Evolutionary conservation across 2,113 vertebrate species (phyloP), one percentile per base, ranked within the genome.

Genomic region (Dendropsophus ebraccatus): DNA sequence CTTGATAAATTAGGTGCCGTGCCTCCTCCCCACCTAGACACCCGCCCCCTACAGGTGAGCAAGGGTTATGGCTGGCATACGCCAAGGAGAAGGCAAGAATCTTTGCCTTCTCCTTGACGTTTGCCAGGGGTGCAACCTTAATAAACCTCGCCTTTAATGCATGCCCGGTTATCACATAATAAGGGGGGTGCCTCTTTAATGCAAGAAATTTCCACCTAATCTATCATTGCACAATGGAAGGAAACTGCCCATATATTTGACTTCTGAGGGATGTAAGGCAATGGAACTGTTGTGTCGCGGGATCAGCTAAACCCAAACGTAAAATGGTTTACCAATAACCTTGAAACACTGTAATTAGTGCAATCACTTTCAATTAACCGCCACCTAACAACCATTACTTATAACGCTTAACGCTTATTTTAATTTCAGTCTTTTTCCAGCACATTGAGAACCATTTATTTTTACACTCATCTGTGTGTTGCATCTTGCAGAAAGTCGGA

Each of bases 301-400:
- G 81, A 76, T 41, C 72, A 87, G 60, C 54, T 2, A 37, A 58
- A 52, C 41, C 45, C 90, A 91, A 89, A 87, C 87, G 87, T 41
- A 80, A 87, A 79, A 62, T 23, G 91, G 84, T 76, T 87, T 13
- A 10, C 83, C 83, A 88, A 45, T 87, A 69, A 83, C 4, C 28
- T 78, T 87, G 65, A 60, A 86, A 85, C 90, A 10, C 67, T 11
- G 32, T 70, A 92, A 90, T 92, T 91, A 92, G 30, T 35, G 62
- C 83, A 87, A 88, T 91, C 84, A 89, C 88, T 91, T 90, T 82
- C 82, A 91, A 90, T 91, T 93, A 93, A 91, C 87, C 83, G 89
- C 56, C 73, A 84, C 69, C 89, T 88, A 91, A 60, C 70, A 84
- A 65, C 74, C 84, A 84, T 88, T 84, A 86, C 89, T 87, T 90